Evolutionary conservation across 1,140 invertebrate species (phyloP), one percentile per base, ranked within the genome.

Genomic region (Campoletis sonorensis): DNA sequence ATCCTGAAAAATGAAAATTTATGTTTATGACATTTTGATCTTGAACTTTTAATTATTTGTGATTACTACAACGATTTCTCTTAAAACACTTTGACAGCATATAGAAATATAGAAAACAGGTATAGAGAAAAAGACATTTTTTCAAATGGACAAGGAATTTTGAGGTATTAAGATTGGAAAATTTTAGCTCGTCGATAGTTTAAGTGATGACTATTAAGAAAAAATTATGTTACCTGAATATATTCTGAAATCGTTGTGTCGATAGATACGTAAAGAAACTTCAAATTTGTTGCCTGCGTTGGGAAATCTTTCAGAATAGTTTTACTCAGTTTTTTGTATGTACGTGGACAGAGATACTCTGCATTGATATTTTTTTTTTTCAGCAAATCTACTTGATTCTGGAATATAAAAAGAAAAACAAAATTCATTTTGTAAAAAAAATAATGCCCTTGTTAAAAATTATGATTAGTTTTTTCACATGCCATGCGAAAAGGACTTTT

Each of bases 201-300:
- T 33, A 33, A 33, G 7, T 33, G 18, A 54, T 11, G 13, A 16
- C 49, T 1, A 75, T n/a, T 4, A n/a, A 73, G 5, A 18, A 23
- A 26, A 37, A 10, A 4, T 21, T 26, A 2, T 4, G 4, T 51
- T 73, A 73, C 71, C 23, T 49, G n/a, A 21, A 73, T 23, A 37
- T 49, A 45, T 4, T 23, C 5, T 10, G 15, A 23, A 15, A 40
- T 73, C 5, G 7, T 3, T 23, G 23, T 49, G 23, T 73, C 71
- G n/a, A 51, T 18, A 21, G 40, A 73, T 21, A 23, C 71, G 27
- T 75, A 75, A 26, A 75, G 72, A 54, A 75, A 75, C 5, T 58
- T 45, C 26, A 54, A 26, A 15, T 75, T 33, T 21, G 18, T 58
- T 23, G 23, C 21, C 1, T 75, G 23, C 4, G 26, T 15, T 30